Percentiles rank a stretch among this genome's conserved stretches.
These are phyloP conservation scores for Etheostoma spectabile DNA, from an alignment of 2,113 vertebrate species.

Conservation along the genomic window DNA sequence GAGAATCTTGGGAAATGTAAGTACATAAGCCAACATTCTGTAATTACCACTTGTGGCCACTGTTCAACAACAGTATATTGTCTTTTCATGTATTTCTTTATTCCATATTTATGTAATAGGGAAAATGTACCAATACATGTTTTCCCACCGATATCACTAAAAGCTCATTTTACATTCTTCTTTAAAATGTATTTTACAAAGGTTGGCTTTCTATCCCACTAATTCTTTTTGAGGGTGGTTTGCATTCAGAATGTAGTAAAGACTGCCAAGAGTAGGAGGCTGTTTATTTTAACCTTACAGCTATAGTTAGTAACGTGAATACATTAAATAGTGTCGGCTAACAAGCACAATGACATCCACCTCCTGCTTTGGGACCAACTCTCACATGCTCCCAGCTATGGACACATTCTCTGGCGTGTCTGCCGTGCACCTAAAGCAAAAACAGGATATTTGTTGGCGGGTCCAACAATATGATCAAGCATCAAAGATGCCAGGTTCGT, in stretches of 20 bases:
- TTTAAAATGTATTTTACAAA: slow-evolving; percentile 7
- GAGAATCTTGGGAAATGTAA: slow-evolving; percentile 41
- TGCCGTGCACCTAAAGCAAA: slow-evolving; percentile 36
- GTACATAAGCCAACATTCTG: neutral
- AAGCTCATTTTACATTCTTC: neutral
- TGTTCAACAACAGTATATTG: neutral
- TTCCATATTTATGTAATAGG: neutral
- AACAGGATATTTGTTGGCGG: slow-evolving; percentile 45
- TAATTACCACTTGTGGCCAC: neutral
- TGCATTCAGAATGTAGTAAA: too few species aligned
- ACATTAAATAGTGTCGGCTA: slow-evolving; percentile 24
- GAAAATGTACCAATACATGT: neutral
- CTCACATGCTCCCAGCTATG: slow-evolving; percentile 39
- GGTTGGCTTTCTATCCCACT: neutral
- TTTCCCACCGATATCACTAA: neutral
- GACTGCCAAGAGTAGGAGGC: neutral
- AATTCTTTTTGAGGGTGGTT: neutral
- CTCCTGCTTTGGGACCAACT: slow-evolving; percentile 20
- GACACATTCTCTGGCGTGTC: slow-evolving; percentile 34
- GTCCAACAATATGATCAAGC: slow-evolving; percentile 26
- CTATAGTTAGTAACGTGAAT: neutral
- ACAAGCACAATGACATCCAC: slow-evolving; percentile 10
- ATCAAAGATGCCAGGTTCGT: slow-evolving; percentile 65
- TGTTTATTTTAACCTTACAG: neutral
- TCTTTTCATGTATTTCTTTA: neutral